phyloP scores from a whole-genome alignment of 92 coral and sea anemone genomes.

The Isaurus tuberculatus region DNA sequence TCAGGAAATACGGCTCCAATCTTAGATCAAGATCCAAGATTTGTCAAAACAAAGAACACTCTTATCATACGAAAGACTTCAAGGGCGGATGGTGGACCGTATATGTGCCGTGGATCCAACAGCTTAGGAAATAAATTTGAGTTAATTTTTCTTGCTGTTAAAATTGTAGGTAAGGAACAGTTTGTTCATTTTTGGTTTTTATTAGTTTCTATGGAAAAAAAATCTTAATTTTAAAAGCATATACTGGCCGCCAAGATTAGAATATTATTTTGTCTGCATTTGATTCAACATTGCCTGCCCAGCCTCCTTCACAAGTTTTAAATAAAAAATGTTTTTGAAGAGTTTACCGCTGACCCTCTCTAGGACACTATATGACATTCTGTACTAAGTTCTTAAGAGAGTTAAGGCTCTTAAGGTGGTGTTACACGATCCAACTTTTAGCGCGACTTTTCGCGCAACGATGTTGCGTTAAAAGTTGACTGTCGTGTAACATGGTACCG shows the following conservation, averaged over 20 bases:
- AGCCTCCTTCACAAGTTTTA: too few relatives aligned
- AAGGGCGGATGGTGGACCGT: background rate
- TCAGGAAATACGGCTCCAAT: background rate
- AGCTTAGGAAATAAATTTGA: background rate
- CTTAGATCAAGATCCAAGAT: background rate
- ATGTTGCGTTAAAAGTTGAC: too few relatives aligned
- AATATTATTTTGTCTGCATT: too few relatives aligned
- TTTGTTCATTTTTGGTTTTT: too few relatives aligned
- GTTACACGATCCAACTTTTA: too few relatives aligned
- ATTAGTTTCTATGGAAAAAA: too few relatives aligned
- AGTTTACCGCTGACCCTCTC: constrained; percentile 12
- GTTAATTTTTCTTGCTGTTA: background rate
- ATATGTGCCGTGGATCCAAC: constrained; percentile 18
- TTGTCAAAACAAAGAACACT: background rate
- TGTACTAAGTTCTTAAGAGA: background rate
- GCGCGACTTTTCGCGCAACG: too few relatives aligned
- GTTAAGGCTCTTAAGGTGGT: too few relatives aligned
- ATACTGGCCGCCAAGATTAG: too few relatives aligned
- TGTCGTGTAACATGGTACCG: too few relatives aligned
- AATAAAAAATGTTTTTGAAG: background rate
- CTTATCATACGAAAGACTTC: constrained; percentile 4
- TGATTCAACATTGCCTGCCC: too few relatives aligned
- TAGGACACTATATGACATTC: background rate
- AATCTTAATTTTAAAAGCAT: too few relatives aligned
- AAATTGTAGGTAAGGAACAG: background rate